Base-by-base conservation (phyloP, 2,797 vertebrate species). In the Phataginus tricuspis region DNA sequence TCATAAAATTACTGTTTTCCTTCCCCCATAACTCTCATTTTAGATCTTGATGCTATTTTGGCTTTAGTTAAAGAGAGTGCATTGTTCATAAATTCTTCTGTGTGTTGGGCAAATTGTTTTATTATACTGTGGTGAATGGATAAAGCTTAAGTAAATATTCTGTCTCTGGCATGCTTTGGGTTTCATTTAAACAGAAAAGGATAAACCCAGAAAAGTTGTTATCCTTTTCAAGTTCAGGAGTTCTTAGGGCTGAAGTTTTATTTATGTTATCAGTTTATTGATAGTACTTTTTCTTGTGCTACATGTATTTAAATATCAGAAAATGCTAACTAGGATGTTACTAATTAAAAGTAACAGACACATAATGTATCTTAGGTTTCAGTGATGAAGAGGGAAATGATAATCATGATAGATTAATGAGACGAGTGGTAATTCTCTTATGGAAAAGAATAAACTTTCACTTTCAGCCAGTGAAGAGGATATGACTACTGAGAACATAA, bases 321-420 rank as follows among this genome's bases (percentile, higher is more conserved):
- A 93, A 80, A 82, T 87, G 29, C 37, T 39, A 63, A 4, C 93
- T 63, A 64, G 64, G 39, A 94, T 90, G 51, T 72, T 55, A 93
- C 13, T 75, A 49, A 96, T 19, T 93, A 86, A 87, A 98, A 98
- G 82, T 90, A 96, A 90, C 77, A 95, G 97, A 87, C 61, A 83
- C 97, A 96, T 92, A 97, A 97, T 19, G 3, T 83, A 89, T 87
- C 5, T 78, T 66, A 93, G 53, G 31, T 91, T 96, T 63, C 72
- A 66, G 77, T 80, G 18, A 95, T 97, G 83, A 97, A 97, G 80
- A 92, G 72, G 71, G 91, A 97, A 98, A 97, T 97, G 87, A 66
- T 96, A 98, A 98, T 98, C 97, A 98, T 97, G 94, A 63, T 64
- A 95, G 69, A 92, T 95, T 97, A 98, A 98, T 97, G 86, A 98